Percentiles rank a stretch among this genome's conserved stretches.
These are phyloP conservation scores for Tapirus indicus DNA, from an alignment of 2,797 vertebrate species.

Conservation along the genomic window DNA sequence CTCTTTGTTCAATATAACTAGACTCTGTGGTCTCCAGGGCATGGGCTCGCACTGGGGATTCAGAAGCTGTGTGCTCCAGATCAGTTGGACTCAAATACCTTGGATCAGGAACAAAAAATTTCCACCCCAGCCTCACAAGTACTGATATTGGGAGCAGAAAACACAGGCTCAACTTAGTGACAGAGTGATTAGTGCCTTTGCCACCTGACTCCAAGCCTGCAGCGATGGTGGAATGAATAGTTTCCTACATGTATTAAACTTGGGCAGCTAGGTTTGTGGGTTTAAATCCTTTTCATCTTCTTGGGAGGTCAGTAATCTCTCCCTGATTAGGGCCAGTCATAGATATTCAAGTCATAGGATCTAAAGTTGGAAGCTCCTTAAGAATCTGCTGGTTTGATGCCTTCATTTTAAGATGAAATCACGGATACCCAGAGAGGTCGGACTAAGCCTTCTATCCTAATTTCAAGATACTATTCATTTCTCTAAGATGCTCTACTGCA, in stretches of 20 bases:
- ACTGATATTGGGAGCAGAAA: not conserved
- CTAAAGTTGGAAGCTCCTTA: not conserved
- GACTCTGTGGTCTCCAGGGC: not conserved
- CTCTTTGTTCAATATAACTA: not conserved
- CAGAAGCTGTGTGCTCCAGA: not conserved
- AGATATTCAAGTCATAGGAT: slow-evolving; percentile 17
- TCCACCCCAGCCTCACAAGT: not conserved
- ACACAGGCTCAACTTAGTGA: not conserved
- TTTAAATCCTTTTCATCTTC: slow-evolving; percentile 64
- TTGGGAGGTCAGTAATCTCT: slow-evolving; percentile 23
- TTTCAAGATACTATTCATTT: not conserved
- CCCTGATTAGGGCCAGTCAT: not conserved
- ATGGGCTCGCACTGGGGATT: not conserved
- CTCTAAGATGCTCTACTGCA: not conserved
- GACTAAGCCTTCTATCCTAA: not conserved
- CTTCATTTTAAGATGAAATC: slow-evolving; percentile 13
- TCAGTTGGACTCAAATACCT: not conserved
- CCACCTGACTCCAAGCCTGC: slow-evolving; percentile 48
- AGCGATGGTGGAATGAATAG: slow-evolving; percentile 46
- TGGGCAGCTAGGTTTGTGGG: not conserved
- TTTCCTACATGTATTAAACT: slow-evolving; percentile 72
- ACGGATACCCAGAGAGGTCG: not conserved
- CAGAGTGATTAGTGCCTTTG: slow-evolving; percentile 60
- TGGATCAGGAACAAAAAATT: slow-evolving; percentile 39
- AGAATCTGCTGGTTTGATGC: not conserved